Evolutionary conservation across 1,140 invertebrate species (phyloP), one percentile per base, ranked within the genome.

Genomic region (Battus philenor): DNA sequence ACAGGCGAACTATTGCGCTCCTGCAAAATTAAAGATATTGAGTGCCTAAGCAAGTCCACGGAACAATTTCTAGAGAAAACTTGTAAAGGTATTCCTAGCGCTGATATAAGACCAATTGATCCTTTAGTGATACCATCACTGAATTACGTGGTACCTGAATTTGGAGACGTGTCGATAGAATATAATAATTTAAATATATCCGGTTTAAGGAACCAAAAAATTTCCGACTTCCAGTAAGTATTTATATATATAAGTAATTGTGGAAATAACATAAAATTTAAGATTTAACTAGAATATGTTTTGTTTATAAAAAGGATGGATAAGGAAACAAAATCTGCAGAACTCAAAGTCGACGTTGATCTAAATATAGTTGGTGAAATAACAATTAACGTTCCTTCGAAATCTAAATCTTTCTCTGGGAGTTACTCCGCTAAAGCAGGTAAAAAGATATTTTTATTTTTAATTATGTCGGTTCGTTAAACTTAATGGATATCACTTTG

Each of bases 211-310:
- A 57, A 74, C 30, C 65, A 70, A 39, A 44, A 65, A 26, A 71
- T 82, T 22, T 65, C 61, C 7, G 59, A 74, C 17, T 74, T 76
- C 30, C 60, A 63, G 78, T 82, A 66, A 64, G 68, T 54, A n/a
- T 2, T n/a, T n/a, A n/a, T n/a, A n/a, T n/a, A n/a, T n/a, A n/a
- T n/a, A n/a, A n/a, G n/a, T n/a, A n/a, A n/a, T n/a, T n/a, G n/a
- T n/a, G n/a, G n/a, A n/a, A n/a, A n/a, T n/a, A n/a, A n/a, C n/a
- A n/a, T n/a, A n/a, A n/a, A n/a, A n/a, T n/a, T n/a, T n/a, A n/a
- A n/a, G n/a, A n/a, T n/a, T n/a, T n/a, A n/a, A n/a, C n/a, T n/a
- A n/a, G n/a, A 20, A 20, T 20, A 2, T 20, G 18, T 20, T 20
- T 20, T 20, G n/a, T n/a, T n/a, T n/a, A n/a, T n/a, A n/a, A n/a